Evolutionary conservation across 2,113 vertebrate genomes (phyloP).

Genomic region (Sturnira hondurensis): DNA sequence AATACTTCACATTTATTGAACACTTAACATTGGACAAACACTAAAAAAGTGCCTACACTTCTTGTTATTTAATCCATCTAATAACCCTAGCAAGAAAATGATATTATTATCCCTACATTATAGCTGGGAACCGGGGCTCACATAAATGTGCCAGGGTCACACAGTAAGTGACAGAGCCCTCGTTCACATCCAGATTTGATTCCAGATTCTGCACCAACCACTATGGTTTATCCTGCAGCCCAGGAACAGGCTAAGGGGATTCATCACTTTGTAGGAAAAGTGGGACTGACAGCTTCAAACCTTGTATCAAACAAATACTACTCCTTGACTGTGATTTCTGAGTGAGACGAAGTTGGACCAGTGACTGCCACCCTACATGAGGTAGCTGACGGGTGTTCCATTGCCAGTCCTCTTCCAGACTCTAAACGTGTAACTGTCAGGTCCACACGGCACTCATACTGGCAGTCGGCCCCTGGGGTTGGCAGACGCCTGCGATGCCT

Average conservation of each 20-base stretch:
- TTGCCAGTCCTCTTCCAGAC: slow-evolving; percentile 41
- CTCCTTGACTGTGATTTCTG: slow-evolving; percentile 31
- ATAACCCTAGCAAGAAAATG: neutral
- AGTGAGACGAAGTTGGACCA: slow-evolving; percentile 37
- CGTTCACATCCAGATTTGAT: neutral
- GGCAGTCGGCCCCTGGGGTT: slow-evolving; percentile 55
- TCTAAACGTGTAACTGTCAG: slow-evolving; percentile 65
- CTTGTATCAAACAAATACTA: neutral
- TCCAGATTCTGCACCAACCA: neutral
- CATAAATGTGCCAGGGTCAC: neutral
- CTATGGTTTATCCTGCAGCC: neutral
- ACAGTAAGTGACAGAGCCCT: neutral
- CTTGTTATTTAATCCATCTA: neutral
- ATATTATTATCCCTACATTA: neutral
- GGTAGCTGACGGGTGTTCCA: slow-evolving; percentile 8
- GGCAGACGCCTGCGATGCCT: slow-evolving; percentile 48
- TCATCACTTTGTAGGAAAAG: slow-evolving; percentile 28
- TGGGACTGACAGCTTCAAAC: neutral
- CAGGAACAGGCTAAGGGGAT: neutral
- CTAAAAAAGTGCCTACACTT: neutral
- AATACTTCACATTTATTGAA: neutral
- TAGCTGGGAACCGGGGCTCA: neutral
- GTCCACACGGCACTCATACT: slow-evolving; percentile 58
- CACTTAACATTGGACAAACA: neutral
- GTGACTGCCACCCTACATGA: slow-evolving; percentile 10